Evolutionary conservation across 2,113 vertebrate genomes (phyloP), one percentile per base, ranked within the genome.

Genomic region (Notarius quadriscutis): DNA sequence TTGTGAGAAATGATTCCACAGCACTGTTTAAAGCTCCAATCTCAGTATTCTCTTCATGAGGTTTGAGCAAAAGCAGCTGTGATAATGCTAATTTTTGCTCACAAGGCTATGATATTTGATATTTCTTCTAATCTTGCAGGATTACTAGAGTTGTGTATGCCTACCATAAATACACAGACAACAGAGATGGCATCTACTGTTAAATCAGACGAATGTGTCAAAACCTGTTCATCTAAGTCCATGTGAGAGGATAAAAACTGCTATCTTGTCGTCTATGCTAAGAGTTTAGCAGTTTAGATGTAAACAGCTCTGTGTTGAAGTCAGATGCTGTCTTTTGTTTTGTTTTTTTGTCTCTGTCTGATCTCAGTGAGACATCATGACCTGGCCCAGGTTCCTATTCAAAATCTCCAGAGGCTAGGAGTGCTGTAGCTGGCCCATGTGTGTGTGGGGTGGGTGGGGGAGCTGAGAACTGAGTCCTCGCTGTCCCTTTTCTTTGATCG

Each of bases 401-500:
- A 72, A 34, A 11, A 74, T 50, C 34, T 74, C 71, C 50, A 74
- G 71, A 75, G 72, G 41, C 10, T 5, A 50, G 72, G 18, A 48
- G 15, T 48, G 9, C 18, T 75, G 71, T 41, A 74, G 71, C 50
- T 50, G 20, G 69, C 15, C 12, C 5, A 10, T 77, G 50, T 55
- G 53, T 53, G 50, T 80, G 25, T 80, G 30, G 82, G 71, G 82
- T 53, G 63, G 8, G 18, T 69, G 75, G 51, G 62, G 55, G 57
- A 58, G 25, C 30, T 67, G 58, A 77, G 67, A 58, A 72, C 20
- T 11, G 69, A 77, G 58, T 60, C 14, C 27, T 57, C 53, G 55
- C 51, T 50, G 69, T 88, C 84, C 62, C 11, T 74, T 48, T 60
- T 81, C 55, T 25, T 63, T 51, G 48, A 89, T 83, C 88, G 84